These are phyloP conservation scores for Chrysina gloriosa DNA, from an alignment of 2,888 invertebrate species.

Conservation along the genomic window DNA sequence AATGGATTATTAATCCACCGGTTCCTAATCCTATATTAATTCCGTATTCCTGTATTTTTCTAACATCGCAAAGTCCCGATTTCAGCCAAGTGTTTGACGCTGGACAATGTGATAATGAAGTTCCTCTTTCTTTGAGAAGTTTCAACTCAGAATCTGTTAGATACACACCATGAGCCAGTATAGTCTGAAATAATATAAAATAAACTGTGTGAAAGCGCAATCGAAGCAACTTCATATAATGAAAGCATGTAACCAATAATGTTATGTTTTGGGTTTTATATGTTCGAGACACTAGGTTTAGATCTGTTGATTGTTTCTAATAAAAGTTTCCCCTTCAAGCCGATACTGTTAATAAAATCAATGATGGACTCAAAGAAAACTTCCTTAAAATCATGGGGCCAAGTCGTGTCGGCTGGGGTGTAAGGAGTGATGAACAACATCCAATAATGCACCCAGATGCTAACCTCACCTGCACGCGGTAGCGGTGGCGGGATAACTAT, in stretches of 20 bases:
- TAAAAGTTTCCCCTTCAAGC: no score
- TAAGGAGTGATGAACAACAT: no score
- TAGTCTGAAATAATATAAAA: conserved; percentile 66
- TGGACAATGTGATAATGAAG: conserved; percentile 87
- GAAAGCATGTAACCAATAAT: background rate
- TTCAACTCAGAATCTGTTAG: conserved; percentile 77
- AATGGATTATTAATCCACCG: conserved; percentile 67
- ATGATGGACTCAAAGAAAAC: no score
- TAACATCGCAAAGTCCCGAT: conserved; percentile 86
- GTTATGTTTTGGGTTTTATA: background rate
- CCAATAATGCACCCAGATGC: no score
- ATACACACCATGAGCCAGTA: conserved; percentile 88
- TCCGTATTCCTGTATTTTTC: conserved; percentile 71
- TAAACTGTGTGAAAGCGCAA: conserved; percentile 25
- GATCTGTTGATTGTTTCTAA: no score
- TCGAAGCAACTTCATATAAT: background rate
- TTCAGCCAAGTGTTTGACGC: conserved; percentile 84
- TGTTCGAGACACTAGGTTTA: background rate
- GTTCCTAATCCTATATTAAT: conserved; percentile 88
- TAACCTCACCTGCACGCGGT: no score
- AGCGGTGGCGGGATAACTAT: no score
- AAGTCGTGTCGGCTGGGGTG: no score
- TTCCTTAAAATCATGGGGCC: no score
- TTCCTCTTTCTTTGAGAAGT: conserved; percentile 71
- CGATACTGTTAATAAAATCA: no score